Evolutionary conservation across 2,797 vertebrate genomes (phyloP), one percentile per base, ranked within the genome.

Genomic region (Merluccius polli): DNA sequence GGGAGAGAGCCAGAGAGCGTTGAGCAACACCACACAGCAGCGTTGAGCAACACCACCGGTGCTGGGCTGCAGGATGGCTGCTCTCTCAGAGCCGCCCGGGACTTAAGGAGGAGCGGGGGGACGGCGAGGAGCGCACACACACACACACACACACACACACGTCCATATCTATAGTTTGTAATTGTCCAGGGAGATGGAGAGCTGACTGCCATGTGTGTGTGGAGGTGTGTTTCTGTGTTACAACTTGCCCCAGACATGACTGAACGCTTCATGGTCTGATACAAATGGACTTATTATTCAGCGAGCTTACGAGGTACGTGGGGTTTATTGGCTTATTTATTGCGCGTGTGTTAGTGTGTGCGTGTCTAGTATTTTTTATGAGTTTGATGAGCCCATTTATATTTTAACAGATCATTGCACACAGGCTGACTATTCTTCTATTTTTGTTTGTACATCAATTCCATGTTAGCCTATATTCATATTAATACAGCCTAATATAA

Each of bases 281-380:
- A 75, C 78, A 72, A 73, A 83, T 89, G 87, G 87, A 89, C 75
- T 80, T 77, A 8, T 38, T 31, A 11, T 72, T 77, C 3, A 69
- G 32, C 29, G 32, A 30, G 15, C 67, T 71, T 76, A 81, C 52
- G 31, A 76, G 89, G 91, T 91, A 77, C 3, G 59, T 27, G 27
- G 29, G 82, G 79, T 12, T 2, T 30, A 69, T 59, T 41, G 44
- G 44, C 13, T 2, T 41, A 3, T 41, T 41, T 41, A 41, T 13
- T 24, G 10, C 3, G 44, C 24, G 8, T 59, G n/a, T n/a, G n/a
- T 59, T 7, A 52, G 18, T n/a, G n/a, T 59, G 52, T 59, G 52
- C 44, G 44, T 52, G 52, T 59, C n/a, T 21, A 59, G 52, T 2
- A 59, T 65, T 27, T 65, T 27, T 65, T 13, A 13, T 27, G 8